Base-by-base conservation (phyloP, 2,113 vertebrate genomes). In the Aspiorhynchus laticeps region DNA sequence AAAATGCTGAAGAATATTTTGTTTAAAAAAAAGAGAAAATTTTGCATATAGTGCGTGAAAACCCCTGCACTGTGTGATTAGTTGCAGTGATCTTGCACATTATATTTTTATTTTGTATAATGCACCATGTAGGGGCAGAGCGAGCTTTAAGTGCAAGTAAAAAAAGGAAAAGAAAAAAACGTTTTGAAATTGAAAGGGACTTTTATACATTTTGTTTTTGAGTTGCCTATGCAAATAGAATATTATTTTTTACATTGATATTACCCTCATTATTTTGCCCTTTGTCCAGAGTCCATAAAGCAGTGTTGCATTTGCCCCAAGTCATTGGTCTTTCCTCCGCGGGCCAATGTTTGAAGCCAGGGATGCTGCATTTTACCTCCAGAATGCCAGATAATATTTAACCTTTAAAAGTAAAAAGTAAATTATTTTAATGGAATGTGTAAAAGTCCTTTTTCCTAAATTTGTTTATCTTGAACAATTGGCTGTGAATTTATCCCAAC, bases 1-100 rank as follows among this genome's bases (percentile, higher is more conserved):
- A 92, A 51, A 93, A 94, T 95, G 91, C 93, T 94, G 93, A 94
- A 90, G 93, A 96, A 96, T 96, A 97, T 96, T 94, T 96, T 94
- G 96, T 94, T 51, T 78, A 79, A 93, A 92, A 92, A 92, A 88
- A 89, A 88, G 65, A 88, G 82, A 91, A 85, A 86, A 90, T 90
- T 85, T 84, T 92, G 91, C 91, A 84, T 88, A 90, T 88, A 93
- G 90, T 89, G 93, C 89, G 93, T 93, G 91, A 92, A 91, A 67
- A 91, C 87, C 92, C 95, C 92, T 95, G 94, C 96, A 95, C 96
- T 96, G 93, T 92, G 94, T 91, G 89, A 89, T 88, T 36, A 61
- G 87, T 90, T 92, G 91, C 92, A 94, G 94, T 96, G 92, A 94
- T 93, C 91, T 95, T 95, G 93, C 95, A 96, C 91, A 91, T 94